phyloP scores from a whole-genome alignment of 2,888 invertebrate species.

The Bugula neritina region DNA sequence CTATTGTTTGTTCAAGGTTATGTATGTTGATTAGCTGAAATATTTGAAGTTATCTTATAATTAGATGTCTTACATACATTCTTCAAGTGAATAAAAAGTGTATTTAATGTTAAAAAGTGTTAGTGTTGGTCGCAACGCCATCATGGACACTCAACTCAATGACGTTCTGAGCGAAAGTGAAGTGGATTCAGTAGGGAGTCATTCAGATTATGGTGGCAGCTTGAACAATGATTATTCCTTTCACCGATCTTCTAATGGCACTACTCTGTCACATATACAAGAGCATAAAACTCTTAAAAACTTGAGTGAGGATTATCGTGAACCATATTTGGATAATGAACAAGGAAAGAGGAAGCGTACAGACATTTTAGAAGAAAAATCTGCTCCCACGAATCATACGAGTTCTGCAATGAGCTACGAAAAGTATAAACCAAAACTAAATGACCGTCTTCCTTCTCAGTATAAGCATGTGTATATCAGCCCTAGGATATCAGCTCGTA shows the following conservation, averaged over 20 bases:
- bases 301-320: background rate
- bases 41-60: background rate
- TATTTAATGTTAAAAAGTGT: background rate
- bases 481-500: conserved; percentile 16
- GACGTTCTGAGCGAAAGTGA: background rate
- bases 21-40: background rate
- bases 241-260: background rate
- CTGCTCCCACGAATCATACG: background rate
- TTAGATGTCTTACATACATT: background rate
- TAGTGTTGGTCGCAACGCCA: background rate
- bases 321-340: background rate
- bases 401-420: background rate
- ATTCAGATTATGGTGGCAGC: background rate
- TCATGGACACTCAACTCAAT: background rate
- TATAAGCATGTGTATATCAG: conserved; percentile 3
- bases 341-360: background rate
- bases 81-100: background rate
- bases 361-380: too few relatives aligned
- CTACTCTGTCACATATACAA: background rate
- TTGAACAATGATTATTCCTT: background rate
- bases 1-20: background rate
- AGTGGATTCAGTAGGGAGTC: background rate
- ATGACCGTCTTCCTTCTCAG: background rate
- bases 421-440: background rate
- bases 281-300: background rate